These are phyloP conservation scores for Patagioenas fasciata DNA, from an alignment of 2,113 vertebrate genomes.

Conservation along the genomic window DNA sequence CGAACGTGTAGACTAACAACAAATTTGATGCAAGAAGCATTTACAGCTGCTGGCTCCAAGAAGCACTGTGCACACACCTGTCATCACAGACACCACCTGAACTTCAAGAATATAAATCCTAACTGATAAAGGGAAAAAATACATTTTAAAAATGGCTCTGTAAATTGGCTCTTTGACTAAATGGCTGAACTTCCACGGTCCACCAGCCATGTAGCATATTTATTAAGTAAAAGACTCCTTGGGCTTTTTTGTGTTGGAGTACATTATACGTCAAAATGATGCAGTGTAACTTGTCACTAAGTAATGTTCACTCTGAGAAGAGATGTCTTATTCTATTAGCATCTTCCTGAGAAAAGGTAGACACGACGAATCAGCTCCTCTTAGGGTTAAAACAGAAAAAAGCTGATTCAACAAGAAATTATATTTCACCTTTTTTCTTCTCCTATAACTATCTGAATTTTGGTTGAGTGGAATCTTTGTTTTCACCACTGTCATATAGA, in stretches of 20 bases:
- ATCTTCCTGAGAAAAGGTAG: slow-evolving; percentile 4
- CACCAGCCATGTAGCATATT: neutral
- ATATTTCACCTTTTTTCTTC: neutral
- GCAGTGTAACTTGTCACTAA: slow-evolving; percentile 8
- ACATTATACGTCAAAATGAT: slow-evolving; percentile 6
- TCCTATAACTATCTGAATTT: neutral
- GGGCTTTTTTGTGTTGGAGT: neutral
- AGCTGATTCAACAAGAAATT: neutral
- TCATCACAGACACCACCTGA: slow-evolving; percentile 37
- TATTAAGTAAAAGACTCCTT: neutral
- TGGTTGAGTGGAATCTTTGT: neutral
- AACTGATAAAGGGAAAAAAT: neutral
- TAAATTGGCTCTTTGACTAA: neutral
- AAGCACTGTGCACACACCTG: neutral
- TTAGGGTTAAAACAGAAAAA: neutral
- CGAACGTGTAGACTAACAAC: neutral
- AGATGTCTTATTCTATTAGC: neutral
- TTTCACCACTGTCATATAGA: neutral
- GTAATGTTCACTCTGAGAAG: slow-evolving; percentile 11
- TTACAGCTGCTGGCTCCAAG: slow-evolving; percentile 13
- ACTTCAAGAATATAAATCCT: neutral
- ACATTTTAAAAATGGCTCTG: neutral
- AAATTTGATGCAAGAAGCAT: neutral
- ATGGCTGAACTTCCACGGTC: neutral
- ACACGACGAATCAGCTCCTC: neutral